A percentile compares a stretch with the other conserved stretches of the same genome.
phyloP scores from a whole-genome alignment of 2,113 vertebrate genomes.

The Tupaia tana region DNA sequence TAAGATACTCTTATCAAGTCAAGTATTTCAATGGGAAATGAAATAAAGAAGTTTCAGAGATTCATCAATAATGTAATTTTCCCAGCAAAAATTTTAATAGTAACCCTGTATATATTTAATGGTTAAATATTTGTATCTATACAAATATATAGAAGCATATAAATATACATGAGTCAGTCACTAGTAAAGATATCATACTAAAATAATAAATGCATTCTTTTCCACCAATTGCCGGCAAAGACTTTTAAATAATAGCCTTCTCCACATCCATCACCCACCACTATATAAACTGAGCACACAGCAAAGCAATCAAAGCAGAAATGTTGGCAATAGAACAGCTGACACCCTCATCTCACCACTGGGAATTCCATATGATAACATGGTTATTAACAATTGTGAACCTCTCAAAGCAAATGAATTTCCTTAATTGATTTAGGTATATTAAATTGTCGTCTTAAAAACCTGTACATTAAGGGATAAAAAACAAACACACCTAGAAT shows the following conservation, averaged over 20 bases:
- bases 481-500: neutral
- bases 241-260: neutral
- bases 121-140: neutral
- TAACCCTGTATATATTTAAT: neutral
- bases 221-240: neutral
- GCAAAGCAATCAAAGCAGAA: slow-evolving; percentile 19
- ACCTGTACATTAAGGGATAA: neutral
- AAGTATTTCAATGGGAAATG: neutral
- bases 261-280: neutral
- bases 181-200: neutral
- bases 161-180: neutral
- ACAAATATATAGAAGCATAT: neutral
- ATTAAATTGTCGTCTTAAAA: neutral
- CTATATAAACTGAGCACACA: neutral
- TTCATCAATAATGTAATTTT: neutral
- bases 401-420: slow-evolving; percentile 52
- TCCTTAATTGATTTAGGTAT: slow-evolving; percentile 39
- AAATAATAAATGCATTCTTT: slow-evolving; percentile 13
- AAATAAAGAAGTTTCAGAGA: neutral
- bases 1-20: neutral
- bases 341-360: neutral
- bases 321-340: neutral
- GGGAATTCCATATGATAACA: slow-evolving; percentile 4
- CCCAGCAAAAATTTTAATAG: slow-evolving; percentile 11
- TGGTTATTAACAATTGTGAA: slow-evolving; percentile 25